Evolutionary conservation across 2,113 vertebrate genomes (phyloP).

Genomic region (Jaculus jaculus): DNA sequence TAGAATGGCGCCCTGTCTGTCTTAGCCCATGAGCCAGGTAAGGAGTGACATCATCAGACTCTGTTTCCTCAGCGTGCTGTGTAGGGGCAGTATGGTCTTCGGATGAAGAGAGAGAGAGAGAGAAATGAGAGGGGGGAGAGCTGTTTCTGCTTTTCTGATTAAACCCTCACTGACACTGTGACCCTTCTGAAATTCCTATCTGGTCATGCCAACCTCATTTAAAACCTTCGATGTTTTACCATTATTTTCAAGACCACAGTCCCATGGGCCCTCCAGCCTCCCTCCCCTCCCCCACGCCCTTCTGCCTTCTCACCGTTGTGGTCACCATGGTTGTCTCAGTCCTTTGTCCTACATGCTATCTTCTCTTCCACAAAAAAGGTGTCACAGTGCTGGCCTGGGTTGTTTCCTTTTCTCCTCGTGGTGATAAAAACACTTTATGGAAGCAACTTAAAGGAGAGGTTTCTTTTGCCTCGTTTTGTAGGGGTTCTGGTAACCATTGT

Average conservation of each 20-base stretch:
- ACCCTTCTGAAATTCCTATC: not conserved
- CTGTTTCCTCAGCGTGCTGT: not conserved
- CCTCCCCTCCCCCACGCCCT: fast-evolving
- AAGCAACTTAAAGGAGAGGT: not conserved
- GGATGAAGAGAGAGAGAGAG: not conserved
- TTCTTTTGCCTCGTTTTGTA: not conserved
- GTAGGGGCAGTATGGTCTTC: not conserved
- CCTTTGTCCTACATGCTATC: fast-evolving
- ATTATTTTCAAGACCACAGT: not conserved
- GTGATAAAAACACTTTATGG: not conserved
- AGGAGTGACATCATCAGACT: not conserved
- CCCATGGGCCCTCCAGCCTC: not conserved
- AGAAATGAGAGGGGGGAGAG: no score
- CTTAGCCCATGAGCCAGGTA: not conserved
- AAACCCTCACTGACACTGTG: not conserved
- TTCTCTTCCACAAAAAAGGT: not conserved
- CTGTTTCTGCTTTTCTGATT: not conserved
- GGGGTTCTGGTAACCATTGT: not conserved
- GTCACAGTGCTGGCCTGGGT: not conserved
- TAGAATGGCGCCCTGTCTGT: not conserved
- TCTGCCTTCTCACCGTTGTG: not conserved
- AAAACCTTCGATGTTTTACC: not conserved
- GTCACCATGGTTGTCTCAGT: not conserved
- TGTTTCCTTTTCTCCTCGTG: not conserved
- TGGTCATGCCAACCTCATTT: not conserved